Evolutionary conservation across 2,113 vertebrate genomes (phyloP).

Genomic region (Salvelinus alpinus): DNA sequence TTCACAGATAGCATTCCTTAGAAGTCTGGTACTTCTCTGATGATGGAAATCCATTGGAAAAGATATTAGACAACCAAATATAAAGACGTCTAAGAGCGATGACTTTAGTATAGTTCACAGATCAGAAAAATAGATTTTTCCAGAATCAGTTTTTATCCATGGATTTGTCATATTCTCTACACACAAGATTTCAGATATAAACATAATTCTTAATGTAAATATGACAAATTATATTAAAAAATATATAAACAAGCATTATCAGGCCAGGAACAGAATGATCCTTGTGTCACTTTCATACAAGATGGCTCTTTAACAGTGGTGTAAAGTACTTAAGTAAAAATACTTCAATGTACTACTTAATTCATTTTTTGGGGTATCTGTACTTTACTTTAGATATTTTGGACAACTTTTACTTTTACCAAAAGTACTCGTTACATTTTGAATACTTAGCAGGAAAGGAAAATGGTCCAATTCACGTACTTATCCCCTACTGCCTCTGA

Average conservation of each 20-base stretch:
- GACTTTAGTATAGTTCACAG: constrained; percentile 17
- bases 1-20: background rate
- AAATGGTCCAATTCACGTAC: too few relatives aligned
- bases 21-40: background rate
- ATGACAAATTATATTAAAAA: constrained; percentile 41
- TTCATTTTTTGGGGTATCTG: too few relatives aligned
- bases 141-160: constrained; percentile 18
- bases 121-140: constrained; percentile 31
- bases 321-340: too few relatives aligned
- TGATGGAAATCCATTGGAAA: background rate
- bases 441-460: too few relatives aligned
- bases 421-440: too few relatives aligned
- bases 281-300: constrained; percentile 37
- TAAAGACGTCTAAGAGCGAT: constrained; percentile 35
- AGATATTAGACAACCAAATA: background rate
- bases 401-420: too few relatives aligned
- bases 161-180: constrained; percentile 53
- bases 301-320: constrained; percentile 41
- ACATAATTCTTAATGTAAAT: constrained; percentile 64
- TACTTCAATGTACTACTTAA: too few relatives aligned
- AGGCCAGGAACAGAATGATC: constrained; percentile 40
- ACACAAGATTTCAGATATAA: constrained; percentile 60
- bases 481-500: too few relatives aligned
- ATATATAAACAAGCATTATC: constrained; percentile 36
- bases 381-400: too few relatives aligned